phyloP scores from a whole-genome alignment of 53 echinoderm and acorn worm genomes.

The Mesocentrotus franciscanus region DNA sequence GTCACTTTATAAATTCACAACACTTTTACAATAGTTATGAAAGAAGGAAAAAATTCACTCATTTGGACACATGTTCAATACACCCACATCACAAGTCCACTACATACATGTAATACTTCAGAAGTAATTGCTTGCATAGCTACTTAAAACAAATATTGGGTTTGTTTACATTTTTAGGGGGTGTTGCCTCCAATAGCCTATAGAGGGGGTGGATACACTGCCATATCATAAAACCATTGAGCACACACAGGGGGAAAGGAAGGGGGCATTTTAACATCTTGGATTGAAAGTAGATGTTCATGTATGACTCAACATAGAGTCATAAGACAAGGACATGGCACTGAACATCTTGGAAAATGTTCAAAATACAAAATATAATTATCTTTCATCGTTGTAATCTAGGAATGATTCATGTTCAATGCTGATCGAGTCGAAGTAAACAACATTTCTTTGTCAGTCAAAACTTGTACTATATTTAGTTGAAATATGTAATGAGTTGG shows the following conservation, averaged over 20 bases:
- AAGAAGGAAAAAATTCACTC: not conserved
- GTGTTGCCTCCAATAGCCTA: not conserved
- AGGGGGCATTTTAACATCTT: not conserved
- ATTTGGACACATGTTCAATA: not conserved
- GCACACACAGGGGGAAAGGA: not conserved
- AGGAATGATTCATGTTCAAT: not conserved
- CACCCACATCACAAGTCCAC: not conserved
- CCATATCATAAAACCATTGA: not conserved
- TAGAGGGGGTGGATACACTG: constrained; percentile 51
- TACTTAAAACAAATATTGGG: constrained; percentile 6
- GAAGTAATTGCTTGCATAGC: constrained; percentile 4
- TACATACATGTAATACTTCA: not conserved
- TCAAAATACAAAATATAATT: not conserved
- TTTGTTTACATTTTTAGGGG: constrained; percentile 51
- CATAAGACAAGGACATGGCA: not conserved
- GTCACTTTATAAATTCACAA: not conserved
- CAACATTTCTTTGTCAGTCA: not conserved
- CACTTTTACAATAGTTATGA: not conserved
- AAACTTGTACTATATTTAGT: not conserved
- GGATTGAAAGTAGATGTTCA: not conserved
- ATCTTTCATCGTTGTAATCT: not conserved
- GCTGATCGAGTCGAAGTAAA: not conserved
- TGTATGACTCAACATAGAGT: not conserved
- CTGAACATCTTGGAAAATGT: not conserved
- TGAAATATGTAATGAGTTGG: no score